A percentile compares a stretch with the other conserved stretches of the same genome.
Evolutionary conservation across 2,888 invertebrate genomes (phyloP).

Genomic region (Rhopalosiphum nymphaeae): DNA sequence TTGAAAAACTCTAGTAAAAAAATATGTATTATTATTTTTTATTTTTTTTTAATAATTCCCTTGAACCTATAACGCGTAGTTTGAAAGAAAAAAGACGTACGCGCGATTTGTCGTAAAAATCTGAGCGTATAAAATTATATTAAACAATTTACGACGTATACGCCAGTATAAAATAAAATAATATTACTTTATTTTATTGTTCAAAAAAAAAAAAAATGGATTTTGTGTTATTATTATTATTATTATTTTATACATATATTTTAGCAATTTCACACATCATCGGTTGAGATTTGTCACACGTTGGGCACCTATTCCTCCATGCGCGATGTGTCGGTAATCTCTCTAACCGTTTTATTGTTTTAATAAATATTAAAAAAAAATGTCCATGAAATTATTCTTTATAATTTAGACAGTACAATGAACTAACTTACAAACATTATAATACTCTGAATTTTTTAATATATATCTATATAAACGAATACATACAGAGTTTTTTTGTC

Average conservation of each 20-base stretch:
- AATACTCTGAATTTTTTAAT: background rate
- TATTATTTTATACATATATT: background rate
- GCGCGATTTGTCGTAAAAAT: background rate
- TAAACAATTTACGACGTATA: conserved; percentile 25
- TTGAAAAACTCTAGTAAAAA: background rate
- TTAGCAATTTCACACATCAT: conserved; percentile 11
- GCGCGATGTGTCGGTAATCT: background rate
- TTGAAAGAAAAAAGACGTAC: background rate
- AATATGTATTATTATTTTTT: background rate
- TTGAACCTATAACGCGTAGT: background rate
- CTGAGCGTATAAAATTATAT: background rate
- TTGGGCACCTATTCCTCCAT: background rate
- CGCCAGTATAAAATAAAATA: background rate
- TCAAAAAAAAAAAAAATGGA: background rate
- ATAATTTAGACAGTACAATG: background rate
- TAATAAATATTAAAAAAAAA: background rate
- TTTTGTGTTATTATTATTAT: background rate
- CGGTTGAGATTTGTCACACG: background rate
- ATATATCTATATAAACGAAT: background rate
- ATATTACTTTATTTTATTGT: background rate
- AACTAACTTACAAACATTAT: background rate
- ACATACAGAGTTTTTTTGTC: background rate
- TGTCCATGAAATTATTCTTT: background rate
- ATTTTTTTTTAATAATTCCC: background rate
- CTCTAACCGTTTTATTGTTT: background rate